These are phyloP conservation scores for Charina bottae DNA, from an alignment of 2,113 vertebrate genomes.

Conservation along the genomic window DNA sequence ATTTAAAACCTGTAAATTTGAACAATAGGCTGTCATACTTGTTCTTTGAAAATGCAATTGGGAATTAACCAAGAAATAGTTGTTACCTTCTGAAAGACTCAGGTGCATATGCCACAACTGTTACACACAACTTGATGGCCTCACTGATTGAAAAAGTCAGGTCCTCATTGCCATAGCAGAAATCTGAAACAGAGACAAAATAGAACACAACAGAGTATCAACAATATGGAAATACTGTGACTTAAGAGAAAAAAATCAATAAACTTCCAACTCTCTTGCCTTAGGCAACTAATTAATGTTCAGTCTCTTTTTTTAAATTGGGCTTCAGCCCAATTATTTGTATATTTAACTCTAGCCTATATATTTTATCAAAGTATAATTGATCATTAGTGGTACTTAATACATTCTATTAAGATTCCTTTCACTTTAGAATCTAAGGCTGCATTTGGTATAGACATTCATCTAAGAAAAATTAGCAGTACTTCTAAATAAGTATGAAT, in stretches of 20 bases:
- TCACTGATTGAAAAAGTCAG: slow-evolving; percentile 95
- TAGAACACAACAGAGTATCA: background rate
- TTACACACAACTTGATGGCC: slow-evolving; percentile 96
- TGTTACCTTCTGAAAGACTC: slow-evolving; percentile 94
- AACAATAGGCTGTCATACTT: background rate
- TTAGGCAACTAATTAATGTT: background rate
- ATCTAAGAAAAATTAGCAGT: background rate
- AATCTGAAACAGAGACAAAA: slow-evolving; percentile 80
- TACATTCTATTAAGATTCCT: background rate
- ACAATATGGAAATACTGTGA: background rate
- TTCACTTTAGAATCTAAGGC: background rate
- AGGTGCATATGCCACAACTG: slow-evolving; percentile 94
- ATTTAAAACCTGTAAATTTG: background rate
- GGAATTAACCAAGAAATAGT: background rate
- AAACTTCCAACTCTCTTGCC: background rate
- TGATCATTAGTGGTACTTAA: background rate
- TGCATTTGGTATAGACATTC: background rate
- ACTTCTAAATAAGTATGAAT: background rate
- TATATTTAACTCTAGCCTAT: background rate
- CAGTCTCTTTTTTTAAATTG: background rate
- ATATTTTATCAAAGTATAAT: background rate
- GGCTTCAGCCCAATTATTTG: too few species aligned
- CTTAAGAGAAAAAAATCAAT: background rate
- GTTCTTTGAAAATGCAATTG: background rate
- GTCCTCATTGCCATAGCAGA: slow-evolving; percentile 98